Conservation (phyloP, 2,113 vertebrate genomes). For the Erythrocercus mccallii region DNA sequence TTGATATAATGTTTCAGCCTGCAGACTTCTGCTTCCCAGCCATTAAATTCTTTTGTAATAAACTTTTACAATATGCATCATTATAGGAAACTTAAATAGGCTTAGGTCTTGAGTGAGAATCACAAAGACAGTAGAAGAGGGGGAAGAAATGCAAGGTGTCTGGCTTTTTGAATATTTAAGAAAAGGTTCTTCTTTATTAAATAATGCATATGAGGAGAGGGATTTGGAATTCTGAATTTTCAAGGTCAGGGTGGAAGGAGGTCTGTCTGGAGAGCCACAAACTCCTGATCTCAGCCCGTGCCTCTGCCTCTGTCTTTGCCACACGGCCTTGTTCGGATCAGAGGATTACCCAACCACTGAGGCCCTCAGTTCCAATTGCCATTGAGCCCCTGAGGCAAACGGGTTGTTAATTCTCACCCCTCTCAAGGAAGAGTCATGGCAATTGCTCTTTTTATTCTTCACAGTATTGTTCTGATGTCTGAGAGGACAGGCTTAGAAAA, state of each 20-base stretch:
- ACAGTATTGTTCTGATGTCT: neutral
- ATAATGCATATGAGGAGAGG: conserved; percentile 31
- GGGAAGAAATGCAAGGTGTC: neutral
- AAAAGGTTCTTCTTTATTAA: conserved; percentile 45
- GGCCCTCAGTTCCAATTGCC: neutral
- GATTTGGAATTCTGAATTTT: conserved; percentile 40
- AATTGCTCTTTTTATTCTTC: neutral
- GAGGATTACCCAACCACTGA: neutral
- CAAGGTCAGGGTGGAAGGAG: conserved; percentile 42
- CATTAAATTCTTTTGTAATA: conserved; percentile 55
- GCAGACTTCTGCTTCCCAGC: conserved; percentile 21
- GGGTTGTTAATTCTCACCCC: neutral
- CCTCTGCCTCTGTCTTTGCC: neutral
- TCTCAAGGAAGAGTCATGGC: neutral
- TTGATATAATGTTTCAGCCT: conserved; percentile 40
- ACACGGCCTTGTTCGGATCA: neutral
- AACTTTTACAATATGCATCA: conserved; percentile 59
- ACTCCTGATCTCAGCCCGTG: neutral
- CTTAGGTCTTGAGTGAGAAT: conserved; percentile 29
- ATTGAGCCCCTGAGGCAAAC: neutral
- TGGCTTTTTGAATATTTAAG: conserved; percentile 19
- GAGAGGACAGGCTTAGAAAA: neutral
- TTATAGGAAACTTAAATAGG: conserved; percentile 58
- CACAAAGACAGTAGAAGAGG: neutral
- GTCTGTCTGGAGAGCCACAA: neutral